A percentile compares a stretch with the other conserved stretches of the same genome.
These are phyloP conservation scores for Harpalus rufipes DNA, from an alignment of 2,888 invertebrate species.

Conservation along the genomic window DNA sequence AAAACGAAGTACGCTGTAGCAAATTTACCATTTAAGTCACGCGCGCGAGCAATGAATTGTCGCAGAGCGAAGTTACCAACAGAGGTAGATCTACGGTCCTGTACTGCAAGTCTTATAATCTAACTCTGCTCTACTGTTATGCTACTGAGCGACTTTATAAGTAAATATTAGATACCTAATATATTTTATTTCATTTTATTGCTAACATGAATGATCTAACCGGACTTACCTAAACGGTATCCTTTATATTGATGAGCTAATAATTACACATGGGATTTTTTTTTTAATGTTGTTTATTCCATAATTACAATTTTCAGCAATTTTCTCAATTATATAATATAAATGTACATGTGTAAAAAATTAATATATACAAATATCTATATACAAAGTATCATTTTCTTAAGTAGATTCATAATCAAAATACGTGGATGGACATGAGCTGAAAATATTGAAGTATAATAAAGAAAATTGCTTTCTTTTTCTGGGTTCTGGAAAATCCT, in stretches of 20 bases:
- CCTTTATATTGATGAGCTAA: neutral
- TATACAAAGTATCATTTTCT: too few species aligned
- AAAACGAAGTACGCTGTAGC: slow-evolving; percentile 42
- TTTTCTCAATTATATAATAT: neutral
- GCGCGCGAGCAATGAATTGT: slow-evolving; percentile 39
- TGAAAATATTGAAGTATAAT: too few species aligned
- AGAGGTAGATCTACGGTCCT: neutral
- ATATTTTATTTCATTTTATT: slow-evolving; percentile 55
- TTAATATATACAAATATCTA: too few species aligned
- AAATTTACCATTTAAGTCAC: slow-evolving; percentile 35
- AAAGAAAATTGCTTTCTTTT: too few species aligned
- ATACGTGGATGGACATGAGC: too few species aligned
- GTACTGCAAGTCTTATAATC: neutral
- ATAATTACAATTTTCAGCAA: neutral
- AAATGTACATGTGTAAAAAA: too few species aligned
- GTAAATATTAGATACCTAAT: slow-evolving; percentile 55
- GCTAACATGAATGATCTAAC: slow-evolving; percentile 15
- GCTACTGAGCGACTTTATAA: slow-evolving; percentile 29
- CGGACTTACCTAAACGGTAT: slow-evolving; percentile 45
- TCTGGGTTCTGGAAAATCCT: too few species aligned
- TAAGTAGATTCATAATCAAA: too few species aligned
- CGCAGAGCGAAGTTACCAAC: slow-evolving; percentile 3
- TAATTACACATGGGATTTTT: neutral
- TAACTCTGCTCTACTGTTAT: neutral
- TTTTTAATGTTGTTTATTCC: neutral